Evolutionary conservation across 37 sponge, comb jelly and placozoan species (phyloP).

Genomic region (Axinella damicornis): DNA sequence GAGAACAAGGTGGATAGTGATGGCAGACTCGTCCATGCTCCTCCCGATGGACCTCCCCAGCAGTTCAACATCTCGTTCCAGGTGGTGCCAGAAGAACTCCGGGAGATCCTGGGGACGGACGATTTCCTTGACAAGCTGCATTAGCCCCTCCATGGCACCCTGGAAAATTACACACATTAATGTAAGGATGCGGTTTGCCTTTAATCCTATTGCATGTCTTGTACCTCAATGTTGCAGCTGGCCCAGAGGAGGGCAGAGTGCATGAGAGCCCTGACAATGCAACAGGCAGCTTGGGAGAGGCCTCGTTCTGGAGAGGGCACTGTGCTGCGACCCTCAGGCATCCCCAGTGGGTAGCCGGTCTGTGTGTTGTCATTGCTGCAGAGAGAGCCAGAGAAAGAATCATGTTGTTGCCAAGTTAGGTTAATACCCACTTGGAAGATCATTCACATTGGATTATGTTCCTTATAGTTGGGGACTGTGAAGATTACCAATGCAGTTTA

Average conservation of each 20-base stretch:
- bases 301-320: slow-evolving; percentile 50
- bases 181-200: too few relatives aligned
- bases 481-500: slow-evolving; percentile 22
- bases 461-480: too few relatives aligned
- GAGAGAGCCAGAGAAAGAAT: neutral
- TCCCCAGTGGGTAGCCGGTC: slow-evolving; percentile 63
- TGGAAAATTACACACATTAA: too few relatives aligned
- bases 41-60: slow-evolving; percentile 36
- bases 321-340: slow-evolving; percentile 29
- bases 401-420: too few relatives aligned
- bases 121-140: slow-evolving; percentile 28
- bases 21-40: slow-evolving; percentile 56
- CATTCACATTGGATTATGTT: too few relatives aligned
- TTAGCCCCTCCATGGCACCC: slow-evolving; percentile 12
- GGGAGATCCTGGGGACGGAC: slow-evolving; percentile 20
- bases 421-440: too few relatives aligned
- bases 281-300: slow-evolving; percentile 56
- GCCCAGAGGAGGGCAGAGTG: slow-evolving; percentile 72
- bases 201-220: too few relatives aligned
- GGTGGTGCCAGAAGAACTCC: slow-evolving; percentile 79
- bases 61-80: slow-evolving; percentile 64
- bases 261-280: slow-evolving; percentile 64
- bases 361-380: slow-evolving; percentile 58
- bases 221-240: slow-evolving; percentile 26
- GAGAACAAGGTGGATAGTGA: slow-evolving; percentile 65